Base-by-base conservation (phyloP, 2,797 vertebrate species). In the Momotus momota region DNA sequence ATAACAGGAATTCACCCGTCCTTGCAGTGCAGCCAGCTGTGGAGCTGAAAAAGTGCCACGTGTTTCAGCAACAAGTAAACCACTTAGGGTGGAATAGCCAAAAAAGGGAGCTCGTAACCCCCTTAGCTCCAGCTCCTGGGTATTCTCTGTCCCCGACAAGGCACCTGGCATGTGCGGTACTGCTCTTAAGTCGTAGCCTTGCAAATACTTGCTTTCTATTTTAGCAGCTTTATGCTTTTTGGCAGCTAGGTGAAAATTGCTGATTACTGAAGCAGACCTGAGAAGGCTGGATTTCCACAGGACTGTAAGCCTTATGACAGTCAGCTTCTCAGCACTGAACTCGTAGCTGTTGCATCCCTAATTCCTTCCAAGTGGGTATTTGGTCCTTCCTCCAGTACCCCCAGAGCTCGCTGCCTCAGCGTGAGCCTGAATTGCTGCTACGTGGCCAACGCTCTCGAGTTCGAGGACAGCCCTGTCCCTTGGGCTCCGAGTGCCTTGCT, bases 261-360 rank as follows among this genome's bases (percentile, higher is more conserved):
- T 78, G 14, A 19, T 61, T 60, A 26, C 46, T 48, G 41, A 64
- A 48, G 54, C 38, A 70, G 40, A 16, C 12, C 40, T 35, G 61
- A 35, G 52, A 35, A 57, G n/a, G 45, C 27, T 5, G 3, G 19
- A 43, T 78, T 83, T 58, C 26, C 73, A 27, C 17, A 43, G 0
- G 4, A 33, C 11, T 0, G 0, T 12, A 62, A 33, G 10, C 8
- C 15, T 51, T 29, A 21, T 10, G 54, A 45, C 1, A 4, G 43
- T 20, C 55, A 64, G 14, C 57, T 71, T 51, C 73, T 74, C 55
- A 51, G 87, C 29, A 6, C 5, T 35, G 33, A 54, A 20, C 46
- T n/a, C 31, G 8, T 9, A 26, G 48, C 3, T 66, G 12, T 27
- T 29, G 10, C 48, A 40, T 9, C 52, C 26, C 40, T 73, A 29